A percentile compares a stretch with the other conserved stretches of the same genome.
These are phyloP conservation scores for Digitonthophagus gazella DNA, from an alignment of 2,888 invertebrate species.

Conservation along the genomic window DNA sequence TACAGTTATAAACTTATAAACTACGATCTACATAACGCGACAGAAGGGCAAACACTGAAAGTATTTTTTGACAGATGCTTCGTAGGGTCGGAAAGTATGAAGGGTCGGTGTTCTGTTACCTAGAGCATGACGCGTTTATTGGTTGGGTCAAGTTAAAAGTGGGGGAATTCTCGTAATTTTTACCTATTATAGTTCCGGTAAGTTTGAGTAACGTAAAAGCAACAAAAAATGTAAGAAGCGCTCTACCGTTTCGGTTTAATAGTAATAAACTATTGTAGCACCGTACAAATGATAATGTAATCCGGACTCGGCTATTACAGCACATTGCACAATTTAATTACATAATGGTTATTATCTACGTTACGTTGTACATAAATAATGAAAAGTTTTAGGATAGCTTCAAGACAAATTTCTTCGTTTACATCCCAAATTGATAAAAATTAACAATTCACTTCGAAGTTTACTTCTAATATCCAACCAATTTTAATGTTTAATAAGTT, in stretches of 20 bases:
- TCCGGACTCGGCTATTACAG: background rate
- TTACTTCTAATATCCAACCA: background rate
- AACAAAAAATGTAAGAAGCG: background rate
- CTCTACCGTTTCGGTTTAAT: background rate
- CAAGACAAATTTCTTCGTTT: too few species aligned
- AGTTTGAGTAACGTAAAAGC: background rate
- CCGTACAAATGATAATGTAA: too few species aligned
- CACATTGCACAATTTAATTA: background rate
- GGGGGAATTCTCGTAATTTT: background rate
- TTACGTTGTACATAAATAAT: too few species aligned
- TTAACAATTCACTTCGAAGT: too few species aligned
- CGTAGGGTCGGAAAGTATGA: background rate
- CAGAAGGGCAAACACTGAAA: background rate
- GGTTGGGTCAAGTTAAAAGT: background rate
- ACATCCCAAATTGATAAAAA: too few species aligned
- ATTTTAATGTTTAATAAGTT: background rate
- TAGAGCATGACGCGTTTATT: background rate
- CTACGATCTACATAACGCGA: background rate
- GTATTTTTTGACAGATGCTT: background rate
- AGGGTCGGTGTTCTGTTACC: background rate
- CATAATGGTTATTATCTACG: too few species aligned
- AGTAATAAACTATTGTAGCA: background rate
- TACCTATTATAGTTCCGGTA: background rate
- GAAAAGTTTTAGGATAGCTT: too few species aligned
- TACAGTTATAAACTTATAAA: background rate